Percentiles rank a stretch among this genome's conserved stretches.
Conservation (phyloP, 2,113 vertebrate genomes). For the Stigmatopora nigra region DNA sequence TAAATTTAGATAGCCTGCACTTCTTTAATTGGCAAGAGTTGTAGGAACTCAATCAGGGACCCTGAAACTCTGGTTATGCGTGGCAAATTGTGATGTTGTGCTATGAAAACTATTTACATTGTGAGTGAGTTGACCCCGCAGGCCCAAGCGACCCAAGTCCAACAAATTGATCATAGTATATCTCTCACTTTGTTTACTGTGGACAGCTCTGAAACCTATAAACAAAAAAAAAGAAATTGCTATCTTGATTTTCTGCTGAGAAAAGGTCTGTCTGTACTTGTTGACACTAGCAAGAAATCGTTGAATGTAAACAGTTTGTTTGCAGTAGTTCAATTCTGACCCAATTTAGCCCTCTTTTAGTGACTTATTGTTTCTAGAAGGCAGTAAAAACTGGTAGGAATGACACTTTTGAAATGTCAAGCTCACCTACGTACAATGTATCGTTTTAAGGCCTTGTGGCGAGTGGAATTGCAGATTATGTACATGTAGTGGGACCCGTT, state of each 20-base stretch:
- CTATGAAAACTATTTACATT: not conserved
- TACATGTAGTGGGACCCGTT: not conserved
- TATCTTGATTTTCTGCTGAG: too few species aligned
- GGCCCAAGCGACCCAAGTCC: not conserved
- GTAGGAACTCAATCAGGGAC: not conserved
- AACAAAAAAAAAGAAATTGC: not conserved
- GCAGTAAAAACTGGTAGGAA: not conserved
- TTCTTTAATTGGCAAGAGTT: not conserved
- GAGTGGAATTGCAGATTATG: not conserved
- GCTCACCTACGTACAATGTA: too few species aligned
- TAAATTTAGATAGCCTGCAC: not conserved
- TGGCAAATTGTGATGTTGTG: not conserved
- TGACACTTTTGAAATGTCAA: not conserved
- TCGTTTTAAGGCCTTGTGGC: not conserved
- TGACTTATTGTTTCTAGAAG: not conserved
- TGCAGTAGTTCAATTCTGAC: too few species aligned
- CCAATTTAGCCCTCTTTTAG: too few species aligned
- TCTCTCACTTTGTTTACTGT: not conserved
- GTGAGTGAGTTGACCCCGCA: not conserved
- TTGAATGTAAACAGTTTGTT: not conserved
- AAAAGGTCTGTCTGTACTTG: too few species aligned
- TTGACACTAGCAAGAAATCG: not conserved
- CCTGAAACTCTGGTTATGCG: not conserved
- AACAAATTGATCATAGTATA: not conserved
- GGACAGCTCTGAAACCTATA: not conserved